Percentiles rank a stretch among this genome's conserved stretches.
phyloP scores from a whole-genome alignment of 2,797 vertebrate genomes.

The Anableps anableps region DNA sequence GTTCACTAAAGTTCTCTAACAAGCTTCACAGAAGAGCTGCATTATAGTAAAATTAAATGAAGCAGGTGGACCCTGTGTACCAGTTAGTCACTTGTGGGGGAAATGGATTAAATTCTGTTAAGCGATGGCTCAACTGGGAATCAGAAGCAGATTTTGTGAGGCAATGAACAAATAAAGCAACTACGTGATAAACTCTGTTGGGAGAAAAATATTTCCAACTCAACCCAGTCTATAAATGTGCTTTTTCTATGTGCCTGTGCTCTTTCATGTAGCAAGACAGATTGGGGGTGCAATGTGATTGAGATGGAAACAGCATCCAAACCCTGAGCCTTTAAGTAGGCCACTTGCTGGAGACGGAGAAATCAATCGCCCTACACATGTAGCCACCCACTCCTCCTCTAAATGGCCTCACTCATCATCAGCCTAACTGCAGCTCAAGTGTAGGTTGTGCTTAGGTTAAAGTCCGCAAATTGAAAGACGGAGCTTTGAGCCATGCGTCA shows the following conservation, averaged over 20 bases:
- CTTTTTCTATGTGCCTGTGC: constrained; percentile 13
- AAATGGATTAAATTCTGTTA: background rate
- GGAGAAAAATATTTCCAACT: constrained; percentile 23
- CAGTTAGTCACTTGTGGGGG: background rate
- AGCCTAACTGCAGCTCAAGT: constrained; percentile 41
- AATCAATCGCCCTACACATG: constrained; percentile 71
- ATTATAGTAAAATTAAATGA: background rate
- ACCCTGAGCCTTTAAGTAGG: constrained; percentile 68
- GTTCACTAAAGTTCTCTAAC: background rate
- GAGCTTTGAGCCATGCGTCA: constrained; percentile 30
- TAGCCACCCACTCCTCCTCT: constrained; percentile 63
- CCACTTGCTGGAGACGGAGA: constrained; percentile 54
- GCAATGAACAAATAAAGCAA: background rate
- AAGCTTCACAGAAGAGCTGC: background rate
- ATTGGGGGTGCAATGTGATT: constrained; percentile 63
- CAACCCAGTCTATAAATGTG: constrained; percentile 7
- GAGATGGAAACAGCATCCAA: constrained; percentile 61
- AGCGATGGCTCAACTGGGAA: background rate
- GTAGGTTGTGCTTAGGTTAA: constrained; percentile 49
- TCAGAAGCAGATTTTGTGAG: background rate
- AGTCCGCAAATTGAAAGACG: constrained; percentile 40
- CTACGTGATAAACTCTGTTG: background rate
- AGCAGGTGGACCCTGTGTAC: background rate
- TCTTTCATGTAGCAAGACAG: constrained; percentile 42
- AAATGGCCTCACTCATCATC: constrained; percentile 62